Percentiles rank a stretch among this genome's conserved stretches.
phyloP scores from a whole-genome alignment of 1,140 invertebrate genomes.

The Aphelenchoides avenae region DNA sequence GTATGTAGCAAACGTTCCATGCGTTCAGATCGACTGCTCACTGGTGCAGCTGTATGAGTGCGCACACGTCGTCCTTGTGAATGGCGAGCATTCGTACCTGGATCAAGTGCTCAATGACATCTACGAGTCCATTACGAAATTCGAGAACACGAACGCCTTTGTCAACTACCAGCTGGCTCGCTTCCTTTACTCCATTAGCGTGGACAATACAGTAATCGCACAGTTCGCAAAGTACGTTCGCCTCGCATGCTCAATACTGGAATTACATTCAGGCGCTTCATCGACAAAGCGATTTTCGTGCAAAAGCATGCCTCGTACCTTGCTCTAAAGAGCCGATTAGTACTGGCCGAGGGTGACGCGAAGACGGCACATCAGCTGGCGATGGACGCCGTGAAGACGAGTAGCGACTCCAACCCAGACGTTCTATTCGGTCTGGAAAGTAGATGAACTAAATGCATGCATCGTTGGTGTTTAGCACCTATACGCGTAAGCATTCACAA shows the following conservation, averaged over 20 bases:
- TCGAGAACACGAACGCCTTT: slow-evolving; percentile 22
- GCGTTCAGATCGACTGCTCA: slow-evolving; percentile 42
- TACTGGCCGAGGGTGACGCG: slow-evolving; percentile 26
- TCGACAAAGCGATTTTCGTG: slow-evolving; percentile 26
- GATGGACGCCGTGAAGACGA: slow-evolving; percentile 27
- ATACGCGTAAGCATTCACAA: too few species aligned
- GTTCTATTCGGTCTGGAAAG: slow-evolving; percentile 23
- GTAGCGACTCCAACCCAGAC: background rate
- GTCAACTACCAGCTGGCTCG: slow-evolving; percentile 10
- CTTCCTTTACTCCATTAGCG: slow-evolving; percentile 20
- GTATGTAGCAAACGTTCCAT: background rate
- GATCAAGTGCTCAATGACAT: slow-evolving; percentile 34
- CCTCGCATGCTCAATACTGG: background rate
- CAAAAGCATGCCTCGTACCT: slow-evolving; percentile 5
- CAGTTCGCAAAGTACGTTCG: slow-evolving; percentile 29
- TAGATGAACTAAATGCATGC: slow-evolving; percentile 18
- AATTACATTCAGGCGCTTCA: slow-evolving; percentile 24
- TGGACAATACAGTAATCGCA: slow-evolving; percentile 26
- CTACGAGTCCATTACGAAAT: slow-evolving; percentile 20
- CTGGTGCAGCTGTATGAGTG: slow-evolving; percentile 37
- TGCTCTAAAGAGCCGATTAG: slow-evolving; percentile 25
- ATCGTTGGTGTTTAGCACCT: slow-evolving; percentile 35
- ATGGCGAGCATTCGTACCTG: slow-evolving; percentile 5
- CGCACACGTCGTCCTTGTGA: slow-evolving; percentile 16
- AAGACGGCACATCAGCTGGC: slow-evolving; percentile 35